These are phyloP conservation scores for Anguilla pacifica DNA, from an alignment of 2,797 vertebrate species.

Conservation along the genomic window DNA sequence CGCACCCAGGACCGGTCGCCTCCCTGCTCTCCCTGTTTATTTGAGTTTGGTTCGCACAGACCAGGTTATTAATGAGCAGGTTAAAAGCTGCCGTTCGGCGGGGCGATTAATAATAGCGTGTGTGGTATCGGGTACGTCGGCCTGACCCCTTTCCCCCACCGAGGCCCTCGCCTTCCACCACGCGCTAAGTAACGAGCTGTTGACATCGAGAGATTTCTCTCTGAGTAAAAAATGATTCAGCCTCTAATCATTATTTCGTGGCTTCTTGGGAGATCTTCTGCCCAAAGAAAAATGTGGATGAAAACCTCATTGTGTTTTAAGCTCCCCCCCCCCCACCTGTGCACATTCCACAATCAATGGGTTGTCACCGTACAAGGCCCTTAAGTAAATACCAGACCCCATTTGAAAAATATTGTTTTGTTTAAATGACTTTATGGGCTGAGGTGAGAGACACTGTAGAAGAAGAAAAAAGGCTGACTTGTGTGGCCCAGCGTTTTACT, in stretches of 20 bases:
- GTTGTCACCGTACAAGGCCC: slow-evolving; percentile 20
- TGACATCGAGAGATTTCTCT: slow-evolving; percentile 14
- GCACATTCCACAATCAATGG: slow-evolving; percentile 25
- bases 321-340: slow-evolving; percentile 2
- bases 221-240: slow-evolving; percentile 1
- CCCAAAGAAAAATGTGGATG: not conserved
- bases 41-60: not conserved
- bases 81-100: slow-evolving; percentile 2
- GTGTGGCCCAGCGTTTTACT: slow-evolving; percentile 5
- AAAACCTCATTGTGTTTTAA: slow-evolving; percentile 12
- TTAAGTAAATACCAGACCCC: slow-evolving; percentile 34
- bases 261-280: slow-evolving; percentile 31
- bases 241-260: slow-evolving; percentile 25
- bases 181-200: slow-evolving; percentile 25
- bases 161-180: not conserved
- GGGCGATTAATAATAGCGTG: not conserved
- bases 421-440: slow-evolving; percentile 16
- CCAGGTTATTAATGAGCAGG: slow-evolving; percentile 11
- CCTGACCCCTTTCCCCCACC: not conserved
- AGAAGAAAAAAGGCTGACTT: not conserved
- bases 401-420: slow-evolving; percentile 26
- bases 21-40: slow-evolving; percentile 9
- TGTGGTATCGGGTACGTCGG: slow-evolving; percentile 3
- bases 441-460: not conserved
- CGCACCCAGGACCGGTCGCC: not conserved